These are phyloP conservation scores for Benitochromis conjunctus DNA, from an alignment of 2,113 vertebrate species.

Conservation along the genomic window DNA sequence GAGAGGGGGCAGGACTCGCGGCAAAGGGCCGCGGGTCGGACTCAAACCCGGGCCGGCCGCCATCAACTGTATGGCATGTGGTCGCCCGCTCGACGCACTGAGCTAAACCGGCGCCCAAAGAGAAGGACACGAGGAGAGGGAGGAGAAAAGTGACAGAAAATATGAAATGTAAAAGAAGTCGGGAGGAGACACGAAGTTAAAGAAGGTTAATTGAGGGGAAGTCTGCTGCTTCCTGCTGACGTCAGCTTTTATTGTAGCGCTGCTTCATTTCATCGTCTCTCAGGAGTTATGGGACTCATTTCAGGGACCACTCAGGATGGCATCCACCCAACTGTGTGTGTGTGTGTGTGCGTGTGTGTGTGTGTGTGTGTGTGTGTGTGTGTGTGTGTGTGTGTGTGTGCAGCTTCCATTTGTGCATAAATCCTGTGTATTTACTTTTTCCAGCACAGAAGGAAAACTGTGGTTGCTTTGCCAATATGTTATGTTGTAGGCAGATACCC, in stretches of 20 bases:
- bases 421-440: neutral
- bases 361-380: no score
- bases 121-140: no score
- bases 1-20: no score
- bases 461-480: neutral
- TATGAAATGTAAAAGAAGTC: neutral
- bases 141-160: neutral
- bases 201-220: conserved; percentile 6
- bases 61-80: no score
- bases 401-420: neutral
- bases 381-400: neutral
- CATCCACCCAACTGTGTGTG: neutral
- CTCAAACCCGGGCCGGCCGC: no score
- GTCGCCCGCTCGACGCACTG: no score
- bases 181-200: neutral
- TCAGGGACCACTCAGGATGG: conserved; percentile 31
- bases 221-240: neutral
- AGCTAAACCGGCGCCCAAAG: no score
- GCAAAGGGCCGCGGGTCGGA: no score
- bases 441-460: neutral
- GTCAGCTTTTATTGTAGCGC: neutral
- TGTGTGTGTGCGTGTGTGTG: no score
- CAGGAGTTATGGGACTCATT: conserved; percentile 16
- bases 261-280: neutral
- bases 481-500: neutral